phyloP scores from a whole-genome alignment of 2,888 invertebrate genomes.

The Acronicta leporina region DNA sequence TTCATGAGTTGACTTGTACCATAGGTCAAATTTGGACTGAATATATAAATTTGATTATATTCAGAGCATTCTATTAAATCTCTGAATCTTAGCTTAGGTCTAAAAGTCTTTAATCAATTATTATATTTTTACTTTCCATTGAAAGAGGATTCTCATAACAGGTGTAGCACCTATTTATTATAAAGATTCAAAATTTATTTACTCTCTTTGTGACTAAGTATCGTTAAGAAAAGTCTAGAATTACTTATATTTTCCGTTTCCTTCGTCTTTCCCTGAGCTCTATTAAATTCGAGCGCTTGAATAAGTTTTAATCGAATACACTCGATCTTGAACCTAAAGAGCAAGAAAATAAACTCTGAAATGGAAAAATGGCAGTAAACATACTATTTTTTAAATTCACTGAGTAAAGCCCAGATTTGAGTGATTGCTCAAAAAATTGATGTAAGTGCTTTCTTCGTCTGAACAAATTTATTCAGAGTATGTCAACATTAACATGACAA shows the following conservation, averaged over 20 bases:
- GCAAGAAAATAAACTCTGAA: conserved; percentile 1
- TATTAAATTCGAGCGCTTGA: conserved; percentile 52
- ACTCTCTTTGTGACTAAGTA: conserved; percentile 15
- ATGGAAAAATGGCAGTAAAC: conserved; percentile 4
- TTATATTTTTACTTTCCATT: too few species aligned
- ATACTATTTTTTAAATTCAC: conserved; percentile 14
- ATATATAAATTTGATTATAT: too few species aligned
- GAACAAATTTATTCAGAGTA: not conserved
- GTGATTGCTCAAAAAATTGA: not conserved
- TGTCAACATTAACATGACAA: too few species aligned
- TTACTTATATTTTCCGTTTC: conserved; percentile 34
- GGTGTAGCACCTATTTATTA: conserved; percentile 1
- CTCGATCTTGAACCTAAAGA: conserved; percentile 12
- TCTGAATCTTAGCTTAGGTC: too few species aligned
- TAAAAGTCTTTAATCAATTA: too few species aligned
- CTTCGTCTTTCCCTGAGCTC: conserved; percentile 12
- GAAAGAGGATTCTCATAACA: too few species aligned
- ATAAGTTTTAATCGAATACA: conserved; percentile 21
- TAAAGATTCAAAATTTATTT: conserved; percentile 15
- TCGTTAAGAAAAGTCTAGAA: conserved; percentile 19
- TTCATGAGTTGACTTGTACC: too few species aligned
- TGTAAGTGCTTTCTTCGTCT: not conserved
- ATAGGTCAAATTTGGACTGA: too few species aligned
- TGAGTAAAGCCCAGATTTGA: not conserved
- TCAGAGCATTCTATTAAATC: too few species aligned